A percentile compares a stretch with the other conserved stretches of the same genome.
phyloP scores from a whole-genome alignment of 2,113 vertebrate genomes.

The Nicator chloris region DNA sequence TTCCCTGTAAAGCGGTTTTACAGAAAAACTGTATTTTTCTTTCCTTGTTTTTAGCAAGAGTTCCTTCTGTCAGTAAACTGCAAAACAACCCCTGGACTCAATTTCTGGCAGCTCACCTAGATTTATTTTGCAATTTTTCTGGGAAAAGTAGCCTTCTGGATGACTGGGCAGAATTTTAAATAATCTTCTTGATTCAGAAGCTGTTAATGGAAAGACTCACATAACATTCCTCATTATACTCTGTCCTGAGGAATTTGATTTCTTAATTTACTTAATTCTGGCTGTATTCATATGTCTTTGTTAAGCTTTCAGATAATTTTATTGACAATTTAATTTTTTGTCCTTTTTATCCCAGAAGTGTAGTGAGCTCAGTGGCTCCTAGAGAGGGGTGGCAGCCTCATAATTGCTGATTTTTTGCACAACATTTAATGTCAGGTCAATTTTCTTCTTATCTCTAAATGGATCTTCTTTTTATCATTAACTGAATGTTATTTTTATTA shows the following conservation, averaged over 20 bases:
- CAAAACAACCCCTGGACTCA: background rate
- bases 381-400: background rate
- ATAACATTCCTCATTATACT: background rate
- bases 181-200: background rate
- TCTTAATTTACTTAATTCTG: background rate
- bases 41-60: background rate
- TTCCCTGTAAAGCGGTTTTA: background rate
- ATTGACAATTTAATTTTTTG: background rate
- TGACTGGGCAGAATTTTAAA: background rate
- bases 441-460: background rate
- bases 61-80: background rate
- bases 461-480: background rate
- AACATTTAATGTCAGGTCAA: background rate
- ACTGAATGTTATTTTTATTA: slow-evolving; percentile 23
- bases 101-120: background rate
- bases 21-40: background rate
- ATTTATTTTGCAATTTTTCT: background rate
- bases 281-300: background rate
- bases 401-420: background rate
- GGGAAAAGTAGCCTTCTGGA: background rate
- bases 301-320: background rate
- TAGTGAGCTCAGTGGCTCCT: background rate
- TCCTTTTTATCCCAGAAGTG: background rate
- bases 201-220: background rate
- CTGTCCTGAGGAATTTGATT: background rate